These are phyloP conservation scores for Misgurnus anguillicaudatus DNA, from an alignment of 2,113 vertebrate genomes.

Conservation along the genomic window DNA sequence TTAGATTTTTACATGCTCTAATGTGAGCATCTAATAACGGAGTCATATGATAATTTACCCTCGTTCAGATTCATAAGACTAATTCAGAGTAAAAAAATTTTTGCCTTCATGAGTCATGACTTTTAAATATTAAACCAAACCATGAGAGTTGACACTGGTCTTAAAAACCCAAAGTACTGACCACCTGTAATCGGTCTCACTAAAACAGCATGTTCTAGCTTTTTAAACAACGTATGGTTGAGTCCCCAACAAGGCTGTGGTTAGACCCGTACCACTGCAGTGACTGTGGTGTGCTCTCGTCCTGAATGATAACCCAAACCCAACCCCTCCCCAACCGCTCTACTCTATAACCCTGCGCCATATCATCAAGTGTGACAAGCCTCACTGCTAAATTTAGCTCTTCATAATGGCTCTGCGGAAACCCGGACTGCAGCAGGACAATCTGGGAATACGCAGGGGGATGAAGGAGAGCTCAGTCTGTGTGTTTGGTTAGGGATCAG, in stretches of 20 bases:
- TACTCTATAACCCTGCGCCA: slow-evolving; percentile 72
- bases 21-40: too few species aligned
- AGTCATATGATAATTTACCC: too few species aligned
- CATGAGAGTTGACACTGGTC: too few species aligned
- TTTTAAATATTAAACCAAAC: too few species aligned
- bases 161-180: background rate
- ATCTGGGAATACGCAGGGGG: slow-evolving; percentile 45
- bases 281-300: slow-evolving; percentile 62
- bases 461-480: slow-evolving; percentile 7
- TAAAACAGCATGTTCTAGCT: background rate
- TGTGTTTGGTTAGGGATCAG: slow-evolving; percentile 16
- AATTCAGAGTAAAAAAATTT: too few species aligned
- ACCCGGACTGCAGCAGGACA: slow-evolving; percentile 52
- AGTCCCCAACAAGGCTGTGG: too few species aligned
- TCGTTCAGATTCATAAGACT: too few species aligned
- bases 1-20: too few species aligned
- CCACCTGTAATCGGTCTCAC: background rate
- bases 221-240: background rate
- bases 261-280: slow-evolving; percentile 62
- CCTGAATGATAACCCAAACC: slow-evolving; percentile 40
- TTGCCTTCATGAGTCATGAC: too few species aligned
- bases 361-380: slow-evolving; percentile 73
- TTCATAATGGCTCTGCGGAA: slow-evolving; percentile 69
- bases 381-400: slow-evolving; percentile 74
- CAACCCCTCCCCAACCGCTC: slow-evolving; percentile 58